Percentiles rank a stretch among this genome's conserved stretches.
These are phyloP conservation scores for Chelmon rostratus DNA, from an alignment of 2,797 vertebrate species.

Conservation along the genomic window DNA sequence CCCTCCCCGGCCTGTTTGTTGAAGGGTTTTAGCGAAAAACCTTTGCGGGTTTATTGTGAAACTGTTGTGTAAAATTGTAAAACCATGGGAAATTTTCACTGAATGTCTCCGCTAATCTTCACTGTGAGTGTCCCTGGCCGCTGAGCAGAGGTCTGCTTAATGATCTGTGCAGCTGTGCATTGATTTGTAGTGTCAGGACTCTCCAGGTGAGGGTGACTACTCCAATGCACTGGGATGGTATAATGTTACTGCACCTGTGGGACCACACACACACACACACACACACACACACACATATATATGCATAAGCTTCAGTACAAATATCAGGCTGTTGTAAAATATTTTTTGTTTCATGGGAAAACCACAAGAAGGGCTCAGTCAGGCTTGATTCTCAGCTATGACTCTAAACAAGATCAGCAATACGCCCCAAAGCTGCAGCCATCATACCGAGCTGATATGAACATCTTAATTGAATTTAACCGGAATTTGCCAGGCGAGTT, in stretches of 20 bases:
- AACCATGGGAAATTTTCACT: not conserved
- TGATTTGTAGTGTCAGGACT: conserved; percentile 51
- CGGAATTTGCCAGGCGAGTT: conserved; percentile 23
- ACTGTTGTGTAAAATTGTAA: not conserved
- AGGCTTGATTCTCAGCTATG: not conserved
- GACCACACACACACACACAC: conserved; percentile 47
- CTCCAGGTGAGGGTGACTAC: conserved; percentile 61
- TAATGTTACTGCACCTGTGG: conserved; percentile 61
- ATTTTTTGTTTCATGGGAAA: conserved; percentile 3
- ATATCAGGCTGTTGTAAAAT: not conserved
- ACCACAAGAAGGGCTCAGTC: conserved; percentile 9
- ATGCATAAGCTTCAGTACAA: conserved; percentile 10
- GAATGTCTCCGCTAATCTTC: conserved; percentile 7
- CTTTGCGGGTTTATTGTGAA: not conserved
- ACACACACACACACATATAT: conserved; percentile 42
- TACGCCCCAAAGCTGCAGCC: conserved; percentile 6
- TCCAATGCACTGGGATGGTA: conserved; percentile 11
- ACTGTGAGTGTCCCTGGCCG: not conserved
- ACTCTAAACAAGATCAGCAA: conserved; percentile 12
- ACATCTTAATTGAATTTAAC: conserved; percentile 35
- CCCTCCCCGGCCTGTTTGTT: not conserved
- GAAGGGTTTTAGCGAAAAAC: not conserved
- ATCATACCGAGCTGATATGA: conserved; percentile 30
- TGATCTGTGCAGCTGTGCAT: conserved; percentile 62
- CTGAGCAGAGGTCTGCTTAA: conserved; percentile 37